Evolutionary conservation across 2,888 invertebrate species (phyloP).

Genomic region (Scaptomyza tumidula): DNA sequence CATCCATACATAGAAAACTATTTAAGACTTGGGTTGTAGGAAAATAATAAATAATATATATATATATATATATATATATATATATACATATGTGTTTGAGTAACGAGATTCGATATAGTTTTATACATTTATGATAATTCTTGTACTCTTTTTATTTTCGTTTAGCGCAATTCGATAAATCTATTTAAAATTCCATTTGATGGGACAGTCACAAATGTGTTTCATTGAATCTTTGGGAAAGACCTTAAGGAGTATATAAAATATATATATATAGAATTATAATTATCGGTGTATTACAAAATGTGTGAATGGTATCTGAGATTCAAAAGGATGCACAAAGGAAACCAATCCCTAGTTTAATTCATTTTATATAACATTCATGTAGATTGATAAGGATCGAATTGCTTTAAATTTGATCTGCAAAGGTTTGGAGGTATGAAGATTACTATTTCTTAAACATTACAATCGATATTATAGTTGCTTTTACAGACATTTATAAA

Average conservation of each 20-base stretch:
- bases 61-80: no score
- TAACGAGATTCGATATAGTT: conserved; percentile 1
- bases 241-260: not conserved
- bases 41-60: no score
- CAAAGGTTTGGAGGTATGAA: conserved; percentile 12
- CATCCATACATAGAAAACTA: conserved; percentile 40
- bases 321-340: no score
- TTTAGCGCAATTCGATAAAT: conserved; percentile 11
- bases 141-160: conserved; percentile 15
- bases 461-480: not conserved
- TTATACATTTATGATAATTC: conserved; percentile 7
- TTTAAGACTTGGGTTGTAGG: conserved; percentile 14
- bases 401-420: conserved; percentile 4
- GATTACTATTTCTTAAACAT: conserved; percentile 4
- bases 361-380: not conserved
- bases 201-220: conserved; percentile 48
- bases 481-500: no score
- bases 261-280: no score
- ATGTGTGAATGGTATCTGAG: not conserved
- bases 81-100: not conserved
- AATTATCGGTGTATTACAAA: not conserved
- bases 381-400: no score
- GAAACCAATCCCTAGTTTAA: not conserved
- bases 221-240: not conserved
- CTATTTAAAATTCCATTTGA: conserved; percentile 39